Evolutionary conservation across 2,113 vertebrate genomes (phyloP).

Genomic region (Corydoras sp.): DNA sequence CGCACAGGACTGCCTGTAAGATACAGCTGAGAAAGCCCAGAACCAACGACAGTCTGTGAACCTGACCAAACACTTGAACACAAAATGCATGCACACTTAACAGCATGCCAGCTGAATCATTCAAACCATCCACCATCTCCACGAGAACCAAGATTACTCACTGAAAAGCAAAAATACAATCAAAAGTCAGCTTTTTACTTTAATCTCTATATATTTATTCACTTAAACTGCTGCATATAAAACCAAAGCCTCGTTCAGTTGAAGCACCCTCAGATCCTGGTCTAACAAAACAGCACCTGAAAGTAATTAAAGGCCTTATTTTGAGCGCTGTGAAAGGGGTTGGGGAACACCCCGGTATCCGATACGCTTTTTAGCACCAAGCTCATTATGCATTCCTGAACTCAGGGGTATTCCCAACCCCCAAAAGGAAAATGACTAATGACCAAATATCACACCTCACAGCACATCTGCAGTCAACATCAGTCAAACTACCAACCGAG

Average conservation of each 20-base stretch:
- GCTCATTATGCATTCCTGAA: neutral
- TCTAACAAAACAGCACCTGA: too few species aligned
- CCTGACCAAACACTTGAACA: neutral
- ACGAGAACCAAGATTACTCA: too few species aligned
- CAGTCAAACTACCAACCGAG: too few species aligned
- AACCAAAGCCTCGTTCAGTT: too few species aligned
- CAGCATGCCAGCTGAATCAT: slow-evolving; percentile 5
- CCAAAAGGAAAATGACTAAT: neutral
- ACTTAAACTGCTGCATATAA: too few species aligned
- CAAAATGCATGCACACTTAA: neutral
- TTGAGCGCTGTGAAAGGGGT: neutral
- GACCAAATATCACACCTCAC: neutral
- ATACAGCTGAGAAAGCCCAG: slow-evolving; percentile 30
- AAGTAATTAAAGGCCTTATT: neutral
- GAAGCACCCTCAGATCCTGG: too few species aligned
- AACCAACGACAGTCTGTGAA: neutral
- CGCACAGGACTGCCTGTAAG: slow-evolving; percentile 16
- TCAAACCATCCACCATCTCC: neutral
- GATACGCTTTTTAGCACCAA: neutral
- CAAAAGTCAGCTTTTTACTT: too few species aligned
- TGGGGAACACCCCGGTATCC: neutral
- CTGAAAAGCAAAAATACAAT: too few species aligned
- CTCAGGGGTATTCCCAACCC: neutral
- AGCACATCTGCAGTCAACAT: neutral
- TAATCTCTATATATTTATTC: too few species aligned